Conservation (phyloP, 64 coral and sea anemone species). For the Actinia tenebrosa region DNA sequence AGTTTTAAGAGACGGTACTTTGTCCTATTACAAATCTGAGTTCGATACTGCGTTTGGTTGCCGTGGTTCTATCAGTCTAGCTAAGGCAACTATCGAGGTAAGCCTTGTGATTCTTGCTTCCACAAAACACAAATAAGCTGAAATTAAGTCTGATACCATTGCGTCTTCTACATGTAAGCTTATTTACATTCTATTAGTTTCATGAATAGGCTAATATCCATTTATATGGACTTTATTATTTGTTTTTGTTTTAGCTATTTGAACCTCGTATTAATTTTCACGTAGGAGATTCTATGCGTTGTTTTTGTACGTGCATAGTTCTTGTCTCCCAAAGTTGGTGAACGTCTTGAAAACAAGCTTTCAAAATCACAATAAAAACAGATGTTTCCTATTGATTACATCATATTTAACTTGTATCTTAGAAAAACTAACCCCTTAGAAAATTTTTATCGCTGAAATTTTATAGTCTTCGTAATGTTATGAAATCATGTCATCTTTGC, state of each 20-base stretch:
- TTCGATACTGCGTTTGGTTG: slow-evolving; percentile 94
- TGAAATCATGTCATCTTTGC: not conserved
- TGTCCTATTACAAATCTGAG: slow-evolving; percentile 96
- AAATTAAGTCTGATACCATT: not conserved
- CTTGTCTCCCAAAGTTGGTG: not conserved
- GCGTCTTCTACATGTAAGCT: not conserved
- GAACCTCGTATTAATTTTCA: too few species aligned
- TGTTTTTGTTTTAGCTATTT: not conserved
- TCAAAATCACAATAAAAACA: not conserved
- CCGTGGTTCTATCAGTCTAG: slow-evolving; percentile 90
- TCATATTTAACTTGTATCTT: not conserved
- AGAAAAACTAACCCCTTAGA: not conserved
- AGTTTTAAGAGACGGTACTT: slow-evolving; percentile 77
- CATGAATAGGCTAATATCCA: not conserved
- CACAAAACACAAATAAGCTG: too few species aligned
- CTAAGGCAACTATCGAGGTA: slow-evolving; percentile 92
- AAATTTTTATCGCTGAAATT: not conserved
- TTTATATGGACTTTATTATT: not conserved
- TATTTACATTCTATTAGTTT: not conserved
- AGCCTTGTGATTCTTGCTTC: not conserved
- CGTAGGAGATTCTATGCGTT: not conserved
- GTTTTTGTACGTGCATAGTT: not conserved
- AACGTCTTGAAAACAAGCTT: not conserved
- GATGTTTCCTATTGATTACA: not conserved
- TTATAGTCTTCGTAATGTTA: not conserved